These are phyloP conservation scores for Drosophila nigromelanica DNA, from an alignment of 1,140 invertebrate species.

Conservation along the genomic window DNA sequence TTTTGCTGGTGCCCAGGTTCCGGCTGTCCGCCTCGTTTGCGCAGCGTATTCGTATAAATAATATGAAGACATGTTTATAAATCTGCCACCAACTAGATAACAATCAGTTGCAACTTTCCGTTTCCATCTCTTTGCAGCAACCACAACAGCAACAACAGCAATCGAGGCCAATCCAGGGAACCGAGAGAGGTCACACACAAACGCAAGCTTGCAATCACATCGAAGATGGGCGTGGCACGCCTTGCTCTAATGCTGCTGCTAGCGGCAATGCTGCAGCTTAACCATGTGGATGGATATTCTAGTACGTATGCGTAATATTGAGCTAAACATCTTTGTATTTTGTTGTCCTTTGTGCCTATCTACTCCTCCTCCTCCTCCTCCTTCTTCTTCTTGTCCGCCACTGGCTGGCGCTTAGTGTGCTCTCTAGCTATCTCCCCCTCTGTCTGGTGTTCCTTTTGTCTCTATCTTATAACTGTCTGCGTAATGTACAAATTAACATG, in stretches of 20 bases:
- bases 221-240: constrained; percentile 59
- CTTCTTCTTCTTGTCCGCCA: not conserved
- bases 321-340: not conserved
- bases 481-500: constrained; percentile 18
- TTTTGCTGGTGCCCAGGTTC: not conserved
- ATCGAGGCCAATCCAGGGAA: not conserved
- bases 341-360: constrained; percentile 10
- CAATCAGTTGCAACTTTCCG: constrained; percentile 19
- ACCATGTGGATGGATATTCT: constrained; percentile 74
- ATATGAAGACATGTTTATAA: constrained; percentile 28
- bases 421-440: not conserved
- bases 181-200: not conserved
- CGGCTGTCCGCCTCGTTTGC: not conserved
- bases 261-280: constrained; percentile 47
- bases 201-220: not conserved
- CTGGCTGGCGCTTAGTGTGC: not conserved
- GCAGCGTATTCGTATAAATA: constrained; percentile 18
- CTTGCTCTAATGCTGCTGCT: constrained; percentile 47
- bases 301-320: constrained; percentile 75
- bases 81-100: constrained; percentile 9
- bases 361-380: not conserved
- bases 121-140: constrained; percentile 18
- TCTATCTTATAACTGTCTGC: not conserved
- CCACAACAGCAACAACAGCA: constrained; percentile 5
- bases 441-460: not conserved